Base-by-base conservation (phyloP, 2,113 vertebrate species). In the Bufo gargarizans region DNA sequence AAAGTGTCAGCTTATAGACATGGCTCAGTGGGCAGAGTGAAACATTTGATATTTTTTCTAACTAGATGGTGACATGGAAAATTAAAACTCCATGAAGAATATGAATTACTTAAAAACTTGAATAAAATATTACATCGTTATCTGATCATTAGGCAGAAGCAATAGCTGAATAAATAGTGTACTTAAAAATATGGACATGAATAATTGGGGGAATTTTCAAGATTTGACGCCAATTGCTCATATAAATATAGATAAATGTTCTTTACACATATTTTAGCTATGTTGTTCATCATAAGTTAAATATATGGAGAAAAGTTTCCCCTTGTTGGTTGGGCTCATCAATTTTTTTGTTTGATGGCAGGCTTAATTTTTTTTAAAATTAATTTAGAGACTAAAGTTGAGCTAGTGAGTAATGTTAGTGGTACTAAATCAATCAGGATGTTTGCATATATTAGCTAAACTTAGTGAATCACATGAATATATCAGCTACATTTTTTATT, bases 361-460 rank as follows among this genome's bases (percentile, higher is more conserved):
- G 77, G 10, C 47, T 78, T 55, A 58, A 55, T 59, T 55, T 45
- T 80, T 50, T 58, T 33, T 33, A 1, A 33, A 33, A 33, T 80
- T 80, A 80, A 80, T 33, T 80, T 80, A 80, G 22, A 33, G 77
- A 80, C 22, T 59, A 22, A n/a, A 80, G 77, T 78, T n/a, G 19
- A 78, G 12, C 53, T 20, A 80, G 55, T 80, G 55, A 80, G 55
- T 58, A 58, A 80, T 59, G 6, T 59, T 43, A 59, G 59, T 56
- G n/a, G 20, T 43, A 33, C 55, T 58, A 56, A 80, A 80, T 80
- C 59, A 33, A 80, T 80, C 77, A 80, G 10, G 33, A 80, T 59
- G n/a, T 58, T 80, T 59, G 55, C 53, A 55, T 43, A 59, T 43
- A 22, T 43, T 58, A 59, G 6, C 8, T 14, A 59, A 80, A 43